phyloP scores from a whole-genome alignment of 2,797 vertebrate genomes.

The Gallinago nigripennis region DNA sequence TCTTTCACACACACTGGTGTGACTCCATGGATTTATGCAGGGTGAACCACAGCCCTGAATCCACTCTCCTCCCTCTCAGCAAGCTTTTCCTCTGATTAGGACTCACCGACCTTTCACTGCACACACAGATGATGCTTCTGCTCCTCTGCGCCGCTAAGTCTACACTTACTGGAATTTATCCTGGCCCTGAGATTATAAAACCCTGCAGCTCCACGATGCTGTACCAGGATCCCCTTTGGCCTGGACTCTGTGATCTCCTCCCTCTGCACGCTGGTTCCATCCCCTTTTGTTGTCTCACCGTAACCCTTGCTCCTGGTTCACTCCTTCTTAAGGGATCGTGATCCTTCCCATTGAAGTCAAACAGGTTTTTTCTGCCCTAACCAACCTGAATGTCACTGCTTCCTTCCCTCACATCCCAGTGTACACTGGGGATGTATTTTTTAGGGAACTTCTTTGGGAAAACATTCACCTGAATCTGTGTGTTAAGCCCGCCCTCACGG shows the following conservation, averaged over 20 bases:
- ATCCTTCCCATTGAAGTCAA: not conserved
- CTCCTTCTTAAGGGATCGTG: not conserved
- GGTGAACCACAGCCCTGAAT: not conserved
- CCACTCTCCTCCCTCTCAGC: not conserved
- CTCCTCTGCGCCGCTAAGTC: not conserved
- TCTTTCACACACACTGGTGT: not conserved
- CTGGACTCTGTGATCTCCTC: accelerated
- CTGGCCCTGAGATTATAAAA: not conserved
- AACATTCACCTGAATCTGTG: not conserved
- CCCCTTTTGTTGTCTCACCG: accelerated
- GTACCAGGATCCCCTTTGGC: not conserved
- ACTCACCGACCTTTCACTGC: not conserved
- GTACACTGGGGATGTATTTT: not conserved
- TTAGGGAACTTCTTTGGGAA: not conserved
- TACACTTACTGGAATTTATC: not conserved
- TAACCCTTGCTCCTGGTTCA: not conserved
- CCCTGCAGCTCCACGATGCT: not conserved
- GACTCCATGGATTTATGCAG: not conserved
- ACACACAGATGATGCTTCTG: not conserved
- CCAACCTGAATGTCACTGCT: not conserved
- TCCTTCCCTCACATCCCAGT: not conserved
- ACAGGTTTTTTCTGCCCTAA: not conserved
- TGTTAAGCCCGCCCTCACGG: not conserved
- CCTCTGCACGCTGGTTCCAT: accelerated
- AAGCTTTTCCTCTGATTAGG: not conserved